phyloP scores from a whole-genome alignment of 2,888 invertebrate species.

The Scaptomyza reducta region DNA sequence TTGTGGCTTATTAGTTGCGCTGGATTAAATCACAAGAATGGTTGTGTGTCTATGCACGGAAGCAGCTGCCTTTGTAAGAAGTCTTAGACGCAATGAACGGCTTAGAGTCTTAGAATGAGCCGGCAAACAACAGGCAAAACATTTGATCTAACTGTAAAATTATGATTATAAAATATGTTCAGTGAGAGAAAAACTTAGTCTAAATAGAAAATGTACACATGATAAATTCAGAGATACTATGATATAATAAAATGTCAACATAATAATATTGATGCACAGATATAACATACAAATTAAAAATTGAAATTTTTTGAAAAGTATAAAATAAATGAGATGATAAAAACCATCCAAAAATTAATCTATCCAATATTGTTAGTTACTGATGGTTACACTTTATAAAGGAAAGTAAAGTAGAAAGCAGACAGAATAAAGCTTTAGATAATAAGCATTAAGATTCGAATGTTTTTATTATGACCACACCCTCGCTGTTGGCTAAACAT shows the following conservation, averaged over 20 bases:
- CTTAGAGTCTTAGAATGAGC: neutral
- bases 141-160: neutral
- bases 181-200: neutral
- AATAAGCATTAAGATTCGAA: conserved; percentile 17
- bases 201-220: neutral
- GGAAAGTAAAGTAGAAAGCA: too few relatives aligned
- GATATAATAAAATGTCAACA: too few relatives aligned
- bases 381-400: too few relatives aligned
- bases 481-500: conserved; percentile 18
- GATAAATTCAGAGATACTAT: too few relatives aligned
- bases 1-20: conserved; percentile 77
- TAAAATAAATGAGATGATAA: too few relatives aligned
- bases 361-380: too few relatives aligned
- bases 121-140: neutral
- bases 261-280: too few relatives aligned
- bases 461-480: conserved; percentile 26
- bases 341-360: too few relatives aligned
- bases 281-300: too few relatives aligned
- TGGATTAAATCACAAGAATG: conserved; percentile 71
- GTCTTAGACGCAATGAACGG: conserved; percentile 2
- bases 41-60: conserved; percentile 52
- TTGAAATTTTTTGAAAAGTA: too few relatives aligned
- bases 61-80: conserved; percentile 61
- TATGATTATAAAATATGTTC: neutral
- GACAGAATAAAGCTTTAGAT: too few relatives aligned